phyloP scores from a whole-genome alignment of 1,140 invertebrate genomes.

The Sitodiplosis mosellana region DNA sequence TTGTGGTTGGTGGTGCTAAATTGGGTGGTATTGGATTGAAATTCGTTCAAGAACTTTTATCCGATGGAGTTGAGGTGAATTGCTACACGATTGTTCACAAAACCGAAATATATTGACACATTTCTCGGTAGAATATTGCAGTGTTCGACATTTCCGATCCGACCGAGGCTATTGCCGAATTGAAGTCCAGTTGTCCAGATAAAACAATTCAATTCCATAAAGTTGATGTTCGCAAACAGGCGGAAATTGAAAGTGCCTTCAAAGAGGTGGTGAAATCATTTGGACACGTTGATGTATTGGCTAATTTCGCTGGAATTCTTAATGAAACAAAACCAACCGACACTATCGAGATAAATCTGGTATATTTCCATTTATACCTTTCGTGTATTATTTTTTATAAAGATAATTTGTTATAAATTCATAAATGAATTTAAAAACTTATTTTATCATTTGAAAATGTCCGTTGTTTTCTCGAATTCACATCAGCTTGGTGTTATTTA shows the following conservation, averaged over 20 bases:
- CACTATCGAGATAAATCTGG: slow-evolving; percentile 28
- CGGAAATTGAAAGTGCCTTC: slow-evolving; percentile 20
- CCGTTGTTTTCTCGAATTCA: too few species aligned
- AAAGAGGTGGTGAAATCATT: slow-evolving; percentile 21
- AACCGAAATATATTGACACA: neutral
- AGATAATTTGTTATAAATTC: neutral
- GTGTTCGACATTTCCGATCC: slow-evolving; percentile 21
- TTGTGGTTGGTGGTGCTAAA: neutral
- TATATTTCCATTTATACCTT: slow-evolving; percentile 10
- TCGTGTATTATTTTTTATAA: neutral
- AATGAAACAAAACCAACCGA: slow-evolving; percentile 28
- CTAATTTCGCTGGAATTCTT: slow-evolving; percentile 39
- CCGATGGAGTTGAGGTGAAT: neutral
- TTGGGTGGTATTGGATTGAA: neutral
- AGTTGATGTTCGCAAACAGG: slow-evolving; percentile 21
- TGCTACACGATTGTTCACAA: neutral
- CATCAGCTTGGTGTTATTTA: slow-evolving; percentile 24
- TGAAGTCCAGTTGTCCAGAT: slow-evolving; percentile 15
- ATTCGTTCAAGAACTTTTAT: neutral
- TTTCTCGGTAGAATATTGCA: slow-evolving; percentile 12
- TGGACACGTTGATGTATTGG: slow-evolving; percentile 35
- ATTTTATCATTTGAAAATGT: neutral
- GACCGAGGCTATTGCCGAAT: slow-evolving; percentile 16
- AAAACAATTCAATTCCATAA: slow-evolving; percentile 20
- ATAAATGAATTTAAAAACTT: neutral